Percentiles rank a stretch among this genome's conserved stretches.
These are phyloP conservation scores for Rhagologus leucostigma DNA, from an alignment of 2,113 vertebrate genomes.

Conservation along the genomic window DNA sequence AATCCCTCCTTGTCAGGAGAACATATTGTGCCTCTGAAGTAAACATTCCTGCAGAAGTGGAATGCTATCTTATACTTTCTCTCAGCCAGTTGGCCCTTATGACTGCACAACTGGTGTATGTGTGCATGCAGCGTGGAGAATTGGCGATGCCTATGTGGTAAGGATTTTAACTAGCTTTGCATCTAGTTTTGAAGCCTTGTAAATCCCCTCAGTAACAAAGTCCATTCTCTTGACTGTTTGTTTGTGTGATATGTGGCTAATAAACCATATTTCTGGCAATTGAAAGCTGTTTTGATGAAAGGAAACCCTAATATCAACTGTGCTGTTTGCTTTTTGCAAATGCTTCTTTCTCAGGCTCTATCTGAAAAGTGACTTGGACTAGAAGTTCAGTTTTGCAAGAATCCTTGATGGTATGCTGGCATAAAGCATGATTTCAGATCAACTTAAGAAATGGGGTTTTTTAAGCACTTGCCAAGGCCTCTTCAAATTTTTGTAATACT, in stretches of 20 bases:
- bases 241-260: constrained; percentile 6
- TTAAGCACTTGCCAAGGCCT: neutral
- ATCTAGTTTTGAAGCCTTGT: neutral
- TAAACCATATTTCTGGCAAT: neutral
- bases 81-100: neutral
- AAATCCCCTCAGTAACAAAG: neutral
- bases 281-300: neutral
- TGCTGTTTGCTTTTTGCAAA: neutral
- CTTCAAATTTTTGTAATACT: neutral
- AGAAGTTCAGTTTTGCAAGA: neutral
- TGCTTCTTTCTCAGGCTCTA: neutral
- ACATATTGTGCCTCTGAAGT: neutral
- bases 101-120: neutral
- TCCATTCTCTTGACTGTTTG: constrained; percentile 7
- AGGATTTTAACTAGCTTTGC: constrained; percentile 12
- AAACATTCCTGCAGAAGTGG: neutral
- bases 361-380: neutral
- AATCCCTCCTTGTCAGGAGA: neutral
- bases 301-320: neutral
- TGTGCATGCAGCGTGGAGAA: neutral
- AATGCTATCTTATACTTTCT: neutral
- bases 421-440: neutral
- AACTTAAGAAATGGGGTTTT: neutral
- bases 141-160: neutral
- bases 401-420: neutral